Conservation (phyloP, 2,113 vertebrate species). For the Lates calcarifer region DNA sequence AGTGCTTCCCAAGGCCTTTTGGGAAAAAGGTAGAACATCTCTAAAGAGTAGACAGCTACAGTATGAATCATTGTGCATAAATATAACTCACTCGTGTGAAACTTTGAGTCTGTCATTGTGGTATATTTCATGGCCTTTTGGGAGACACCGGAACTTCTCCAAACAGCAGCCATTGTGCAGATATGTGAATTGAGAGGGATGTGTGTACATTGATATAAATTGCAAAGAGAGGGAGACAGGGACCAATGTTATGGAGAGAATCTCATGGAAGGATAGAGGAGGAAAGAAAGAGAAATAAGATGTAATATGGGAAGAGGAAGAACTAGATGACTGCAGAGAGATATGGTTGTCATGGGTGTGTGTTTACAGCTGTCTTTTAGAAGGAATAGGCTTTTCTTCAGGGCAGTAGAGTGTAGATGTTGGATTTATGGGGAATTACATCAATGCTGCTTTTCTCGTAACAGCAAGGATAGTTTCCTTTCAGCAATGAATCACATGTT, state of each 20-base stretch:
- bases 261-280: background rate
- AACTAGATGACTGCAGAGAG: constrained; percentile 15
- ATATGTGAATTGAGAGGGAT: constrained; percentile 23
- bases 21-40: constrained; percentile 38
- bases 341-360: background rate
- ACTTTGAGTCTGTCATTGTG: constrained; percentile 32
- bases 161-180: constrained; percentile 20
- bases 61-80: constrained; percentile 43
- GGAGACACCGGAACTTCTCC: constrained; percentile 41
- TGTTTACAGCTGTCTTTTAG: constrained; percentile 35
- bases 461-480: constrained; percentile 18
- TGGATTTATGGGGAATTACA: constrained; percentile 43
- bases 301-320: background rate
- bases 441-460: constrained; percentile 11
- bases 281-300: background rate
- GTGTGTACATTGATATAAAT: constrained; percentile 10
- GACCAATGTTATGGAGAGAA: background rate
- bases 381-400: constrained; percentile 8
- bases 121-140: constrained; percentile 39
- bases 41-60: constrained; percentile 29
- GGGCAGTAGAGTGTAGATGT: background rate
- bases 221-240: constrained; percentile 13
- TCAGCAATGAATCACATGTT: constrained; percentile 33
- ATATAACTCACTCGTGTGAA: constrained; percentile 39
- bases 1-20: constrained; percentile 25